Evolutionary conservation across 2,888 invertebrate species (phyloP).

Genomic region (Pherbina coryleti): DNA sequence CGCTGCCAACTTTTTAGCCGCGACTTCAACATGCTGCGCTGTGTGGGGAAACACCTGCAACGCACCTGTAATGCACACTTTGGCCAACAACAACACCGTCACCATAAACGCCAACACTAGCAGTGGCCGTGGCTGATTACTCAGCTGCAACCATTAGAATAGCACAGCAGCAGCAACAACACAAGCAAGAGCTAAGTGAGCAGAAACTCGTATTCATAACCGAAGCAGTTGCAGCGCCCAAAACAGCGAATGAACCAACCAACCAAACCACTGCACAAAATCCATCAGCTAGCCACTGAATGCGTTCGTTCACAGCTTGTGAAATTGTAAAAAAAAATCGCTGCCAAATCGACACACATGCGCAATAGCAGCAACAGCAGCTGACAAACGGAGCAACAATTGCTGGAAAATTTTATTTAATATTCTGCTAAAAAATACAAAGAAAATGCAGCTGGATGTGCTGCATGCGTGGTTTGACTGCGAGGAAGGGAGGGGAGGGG

Average conservation of each 20-base stretch:
- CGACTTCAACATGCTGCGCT: conserved; percentile 48
- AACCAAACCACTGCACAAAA: background rate
- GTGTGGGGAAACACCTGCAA: conserved; percentile 66
- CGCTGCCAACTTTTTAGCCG: conserved; percentile 43
- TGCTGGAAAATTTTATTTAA: background rate
- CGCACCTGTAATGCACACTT: conserved; percentile 63
- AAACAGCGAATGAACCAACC: background rate
- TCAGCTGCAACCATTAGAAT: conserved; percentile 21
- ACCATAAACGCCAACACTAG: conserved; percentile 1
- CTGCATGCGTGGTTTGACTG: no score
- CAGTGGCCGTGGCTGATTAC: background rate
- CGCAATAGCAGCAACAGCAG: conserved; percentile 5
- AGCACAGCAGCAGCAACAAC: conserved; percentile 16
- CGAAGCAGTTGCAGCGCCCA: background rate
- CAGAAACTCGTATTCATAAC: no score
- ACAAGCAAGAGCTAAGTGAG: background rate
- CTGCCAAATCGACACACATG: background rate
- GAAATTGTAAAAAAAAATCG: background rate
- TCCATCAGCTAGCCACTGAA: background rate
- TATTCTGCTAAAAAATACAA: background rate
- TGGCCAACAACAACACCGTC: conserved; percentile 47
- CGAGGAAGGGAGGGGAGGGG: no score
- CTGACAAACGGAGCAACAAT: conserved; percentile 7
- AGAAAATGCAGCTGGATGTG: background rate
- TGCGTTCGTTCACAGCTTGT: background rate